Percentiles rank a stretch among this genome's conserved stretches.
Conservation (phyloP, 2,888 invertebrate genomes). For the Himalopsyche japonica region DNA sequence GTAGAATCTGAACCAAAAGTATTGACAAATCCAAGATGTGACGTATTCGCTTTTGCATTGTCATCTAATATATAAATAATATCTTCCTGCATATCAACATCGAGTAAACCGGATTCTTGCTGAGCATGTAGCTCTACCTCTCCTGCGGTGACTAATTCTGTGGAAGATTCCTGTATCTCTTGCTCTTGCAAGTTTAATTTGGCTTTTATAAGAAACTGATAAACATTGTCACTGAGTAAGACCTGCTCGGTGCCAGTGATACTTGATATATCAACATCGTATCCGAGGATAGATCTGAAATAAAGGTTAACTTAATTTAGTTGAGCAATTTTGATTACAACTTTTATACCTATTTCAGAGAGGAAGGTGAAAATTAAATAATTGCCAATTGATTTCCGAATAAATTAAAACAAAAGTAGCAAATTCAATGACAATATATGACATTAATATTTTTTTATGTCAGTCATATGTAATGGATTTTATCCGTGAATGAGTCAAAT, state of each 20-base stretch:
- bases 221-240: conserved; percentile 52
- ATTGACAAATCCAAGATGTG: neutral
- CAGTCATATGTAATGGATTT: too few species aligned
- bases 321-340: too few species aligned
- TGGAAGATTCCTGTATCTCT: neutral
- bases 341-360: too few species aligned
- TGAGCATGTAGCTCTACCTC: neutral
- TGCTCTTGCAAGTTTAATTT: conserved; percentile 43
- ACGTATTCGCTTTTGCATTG: neutral
- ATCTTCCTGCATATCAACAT: neutral
- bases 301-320: neutral
- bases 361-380: too few species aligned
- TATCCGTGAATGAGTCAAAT: too few species aligned
- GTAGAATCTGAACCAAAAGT: neutral
- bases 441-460: too few species aligned
- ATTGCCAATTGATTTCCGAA: too few species aligned
- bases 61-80: neutral
- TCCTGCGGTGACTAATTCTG: neutral
- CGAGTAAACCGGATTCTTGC: neutral
- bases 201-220: conserved; percentile 50
- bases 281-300: conserved; percentile 51
- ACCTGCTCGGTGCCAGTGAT: conserved; percentile 53
- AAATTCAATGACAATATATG: too few species aligned
- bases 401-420: too few species aligned
- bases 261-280: conserved; percentile 53